Evolutionary conservation across 1,140 invertebrate genomes (phyloP).

Genomic region (Drosophila athabasca): DNA sequence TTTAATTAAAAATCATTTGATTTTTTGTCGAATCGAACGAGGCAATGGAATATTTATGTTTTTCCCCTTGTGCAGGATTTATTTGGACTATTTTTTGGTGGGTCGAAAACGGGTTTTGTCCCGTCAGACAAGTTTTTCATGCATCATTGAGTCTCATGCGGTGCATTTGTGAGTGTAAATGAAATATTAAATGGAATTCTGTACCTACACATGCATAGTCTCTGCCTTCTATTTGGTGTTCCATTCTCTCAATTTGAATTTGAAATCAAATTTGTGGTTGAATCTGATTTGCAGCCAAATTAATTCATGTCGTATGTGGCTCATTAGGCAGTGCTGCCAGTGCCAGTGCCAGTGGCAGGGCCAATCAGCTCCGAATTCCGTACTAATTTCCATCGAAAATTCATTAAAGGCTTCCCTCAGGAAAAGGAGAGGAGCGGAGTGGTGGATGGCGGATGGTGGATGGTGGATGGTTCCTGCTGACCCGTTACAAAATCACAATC

Average conservation of each 20-base stretch:
- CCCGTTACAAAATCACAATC: constrained; percentile 1
- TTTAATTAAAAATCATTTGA: constrained; percentile 63
- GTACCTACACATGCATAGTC: too few relatives aligned
- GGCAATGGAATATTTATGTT: neutral
- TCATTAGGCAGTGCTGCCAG: constrained; percentile 16
- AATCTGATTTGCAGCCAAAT: constrained; percentile 4
- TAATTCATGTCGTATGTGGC: constrained; percentile 35
- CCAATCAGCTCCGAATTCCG: neutral
- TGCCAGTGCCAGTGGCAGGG: neutral
- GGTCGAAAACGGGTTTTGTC: too few relatives aligned
- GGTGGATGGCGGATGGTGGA: too few relatives aligned
- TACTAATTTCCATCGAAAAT: constrained; percentile 2
- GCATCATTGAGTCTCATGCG: constrained; percentile 35
- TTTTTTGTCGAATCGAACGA: constrained; percentile 5
- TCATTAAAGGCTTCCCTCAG: constrained; percentile 21
- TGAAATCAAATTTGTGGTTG: neutral
- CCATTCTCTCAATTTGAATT: too few relatives aligned
- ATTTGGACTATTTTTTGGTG: constrained; percentile 5
- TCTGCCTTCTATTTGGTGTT: neutral
- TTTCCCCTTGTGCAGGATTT: constrained; percentile 14
- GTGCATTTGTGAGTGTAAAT: constrained; percentile 24
- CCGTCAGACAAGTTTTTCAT: constrained; percentile 17
- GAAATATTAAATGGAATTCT: constrained; percentile 17
- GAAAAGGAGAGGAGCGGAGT: too few relatives aligned
- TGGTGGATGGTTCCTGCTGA: neutral